Evolutionary conservation across 2,797 vertebrate genomes (phyloP).

Genomic region (Melanotaenia parkinsoni): DNA sequence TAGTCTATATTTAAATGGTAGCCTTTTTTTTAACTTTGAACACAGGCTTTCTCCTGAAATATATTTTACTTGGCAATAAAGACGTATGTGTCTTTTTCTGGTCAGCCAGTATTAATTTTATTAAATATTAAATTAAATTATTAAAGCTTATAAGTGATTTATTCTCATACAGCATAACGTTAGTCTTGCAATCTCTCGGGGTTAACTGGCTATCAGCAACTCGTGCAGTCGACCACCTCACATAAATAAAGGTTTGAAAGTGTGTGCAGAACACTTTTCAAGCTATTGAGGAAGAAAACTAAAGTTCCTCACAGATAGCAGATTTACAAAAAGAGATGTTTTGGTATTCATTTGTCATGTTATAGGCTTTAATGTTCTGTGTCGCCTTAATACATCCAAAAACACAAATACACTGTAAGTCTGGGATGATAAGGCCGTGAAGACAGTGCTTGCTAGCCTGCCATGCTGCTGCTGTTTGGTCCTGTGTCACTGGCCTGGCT

Average conservation of each 20-base stretch:
- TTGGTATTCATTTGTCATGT: conserved; percentile 18
- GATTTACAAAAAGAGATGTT: conserved; percentile 7
- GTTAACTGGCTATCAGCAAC: conserved; percentile 37
- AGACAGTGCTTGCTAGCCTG: too few species aligned
- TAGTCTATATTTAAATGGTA: too few species aligned
- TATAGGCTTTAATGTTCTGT: not conserved
- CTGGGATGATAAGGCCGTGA: too few species aligned
- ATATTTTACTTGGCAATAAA: too few species aligned
- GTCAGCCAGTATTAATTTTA: too few species aligned
- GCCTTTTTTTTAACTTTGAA: too few species aligned
- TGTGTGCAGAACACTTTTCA: conserved; percentile 25
- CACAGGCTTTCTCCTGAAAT: too few species aligned
- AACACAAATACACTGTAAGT: too few species aligned
- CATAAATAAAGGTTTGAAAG: conserved; percentile 30
- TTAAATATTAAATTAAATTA: too few species aligned
- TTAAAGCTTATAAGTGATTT: too few species aligned
- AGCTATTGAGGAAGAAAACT: conserved; percentile 16
- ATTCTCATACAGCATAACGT: not conserved
- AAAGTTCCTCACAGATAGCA: conserved; percentile 21
- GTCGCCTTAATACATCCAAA: not conserved
- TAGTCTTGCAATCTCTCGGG: conserved; percentile 11
- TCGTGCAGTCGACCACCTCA: conserved; percentile 25
- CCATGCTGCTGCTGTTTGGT: not conserved
- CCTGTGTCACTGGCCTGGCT: not conserved
- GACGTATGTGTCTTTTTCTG: too few species aligned